Percentiles rank a stretch among this genome's conserved stretches.
phyloP scores from a whole-genome alignment of 2,113 vertebrate genomes.

The Podilymbus podiceps region DNA sequence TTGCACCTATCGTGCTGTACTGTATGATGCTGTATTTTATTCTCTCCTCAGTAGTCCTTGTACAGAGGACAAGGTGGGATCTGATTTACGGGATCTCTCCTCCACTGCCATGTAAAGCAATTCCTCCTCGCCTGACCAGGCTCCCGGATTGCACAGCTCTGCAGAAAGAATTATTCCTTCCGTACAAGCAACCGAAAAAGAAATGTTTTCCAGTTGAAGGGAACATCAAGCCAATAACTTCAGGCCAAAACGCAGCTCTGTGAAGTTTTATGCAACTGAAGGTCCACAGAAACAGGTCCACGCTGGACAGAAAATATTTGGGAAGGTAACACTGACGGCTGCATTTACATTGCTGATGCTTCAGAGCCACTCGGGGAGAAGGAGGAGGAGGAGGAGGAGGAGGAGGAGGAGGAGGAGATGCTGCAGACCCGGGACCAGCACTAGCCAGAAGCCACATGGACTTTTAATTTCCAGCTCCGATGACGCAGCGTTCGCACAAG shows the following conservation, averaged over 20 bases:
- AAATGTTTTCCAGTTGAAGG: not conserved
- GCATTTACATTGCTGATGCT: not conserved
- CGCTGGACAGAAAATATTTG: not conserved
- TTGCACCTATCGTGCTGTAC: accelerated
- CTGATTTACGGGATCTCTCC: not conserved
- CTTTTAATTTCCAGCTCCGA: not conserved
- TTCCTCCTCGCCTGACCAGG: not conserved
- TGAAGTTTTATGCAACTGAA: not conserved
- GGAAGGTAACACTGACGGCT: not conserved
- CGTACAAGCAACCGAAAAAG: not conserved
- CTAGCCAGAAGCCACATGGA: not conserved
- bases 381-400: not conserved
- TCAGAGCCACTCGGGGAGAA: not conserved
- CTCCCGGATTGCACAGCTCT: not conserved
- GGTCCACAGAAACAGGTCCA: not conserved
- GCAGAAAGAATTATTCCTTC: not conserved
- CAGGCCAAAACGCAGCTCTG: not conserved
- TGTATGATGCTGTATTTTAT: accelerated
- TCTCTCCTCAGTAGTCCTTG: not conserved
- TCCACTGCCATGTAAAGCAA: not conserved
- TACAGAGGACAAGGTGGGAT: not conserved
- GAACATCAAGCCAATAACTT: not conserved
- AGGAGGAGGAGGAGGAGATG: accelerated
- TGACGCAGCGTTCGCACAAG: accelerated
- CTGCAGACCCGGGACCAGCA: not conserved